These are phyloP conservation scores for Sinodicranocentrus sp. DNA, from an alignment of 2,888 invertebrate genomes.

Conservation along the genomic window DNA sequence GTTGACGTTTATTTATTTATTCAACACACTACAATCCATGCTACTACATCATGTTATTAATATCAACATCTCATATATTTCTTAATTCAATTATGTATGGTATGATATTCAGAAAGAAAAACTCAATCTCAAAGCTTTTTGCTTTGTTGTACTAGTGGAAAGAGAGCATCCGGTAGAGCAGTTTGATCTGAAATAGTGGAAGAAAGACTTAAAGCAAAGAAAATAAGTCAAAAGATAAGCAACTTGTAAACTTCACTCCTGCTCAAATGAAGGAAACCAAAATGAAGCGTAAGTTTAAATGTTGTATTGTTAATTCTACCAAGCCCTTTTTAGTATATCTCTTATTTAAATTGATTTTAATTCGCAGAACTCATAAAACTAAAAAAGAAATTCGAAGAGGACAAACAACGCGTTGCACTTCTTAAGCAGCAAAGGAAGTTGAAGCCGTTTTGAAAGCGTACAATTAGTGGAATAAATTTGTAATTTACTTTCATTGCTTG, in stretches of 20 bases:
- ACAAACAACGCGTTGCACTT: constrained; percentile 90
- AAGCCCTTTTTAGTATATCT: too few species aligned
- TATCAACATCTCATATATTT: too few species aligned
- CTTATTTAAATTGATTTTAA: too few species aligned
- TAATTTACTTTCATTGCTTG: neutral
- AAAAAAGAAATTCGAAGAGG: constrained; percentile 93
- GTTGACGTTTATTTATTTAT: too few species aligned
- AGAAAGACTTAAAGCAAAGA: constrained; percentile 78
- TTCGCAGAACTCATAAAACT: constrained; percentile 88
- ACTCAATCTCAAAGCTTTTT: too few species aligned
- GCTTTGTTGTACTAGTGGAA: too few species aligned
- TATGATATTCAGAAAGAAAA: too few species aligned
- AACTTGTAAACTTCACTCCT: constrained; percentile 92
- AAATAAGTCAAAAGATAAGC: constrained; percentile 82
- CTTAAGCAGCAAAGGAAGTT: constrained; percentile 92
- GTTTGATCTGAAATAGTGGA: constrained; percentile 85
- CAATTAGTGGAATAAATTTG: neutral
- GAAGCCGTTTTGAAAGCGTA: constrained; percentile 85
- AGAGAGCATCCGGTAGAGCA: constrained; percentile 86
- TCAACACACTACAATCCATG: too few species aligned
- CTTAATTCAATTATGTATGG: too few species aligned
- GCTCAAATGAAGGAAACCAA: constrained; percentile 95
- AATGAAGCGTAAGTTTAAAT: constrained; percentile 83
- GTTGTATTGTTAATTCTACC: too few species aligned
- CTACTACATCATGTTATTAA: too few species aligned